Evolutionary conservation across 2,797 vertebrate genomes (phyloP).

Genomic region (Gambusia yucatana): DNA sequence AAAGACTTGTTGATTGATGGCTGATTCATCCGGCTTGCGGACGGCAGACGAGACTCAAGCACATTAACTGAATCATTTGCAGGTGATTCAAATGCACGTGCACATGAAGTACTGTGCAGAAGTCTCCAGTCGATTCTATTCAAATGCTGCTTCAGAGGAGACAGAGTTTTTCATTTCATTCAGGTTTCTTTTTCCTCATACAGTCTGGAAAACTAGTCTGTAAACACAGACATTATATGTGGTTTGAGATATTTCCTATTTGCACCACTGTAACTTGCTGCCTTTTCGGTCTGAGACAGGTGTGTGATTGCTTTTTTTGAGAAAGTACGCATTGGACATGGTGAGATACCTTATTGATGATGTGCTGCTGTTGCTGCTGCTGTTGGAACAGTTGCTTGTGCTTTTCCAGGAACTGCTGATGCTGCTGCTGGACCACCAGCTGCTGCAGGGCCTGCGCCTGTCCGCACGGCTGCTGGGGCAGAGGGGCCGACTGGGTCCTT

Average conservation of each 20-base stretch:
- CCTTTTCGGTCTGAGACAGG: background rate
- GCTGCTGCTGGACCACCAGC: slow-evolving; percentile 98
- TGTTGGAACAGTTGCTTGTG: slow-evolving; percentile 99
- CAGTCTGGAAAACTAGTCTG: background rate
- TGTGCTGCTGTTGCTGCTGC: slow-evolving; percentile 86
- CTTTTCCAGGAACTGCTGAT: slow-evolving; percentile 99
- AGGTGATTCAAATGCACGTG: slow-evolving; percentile 1
- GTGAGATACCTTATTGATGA: slow-evolving; percentile 90
- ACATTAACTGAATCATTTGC: slow-evolving; percentile 35
- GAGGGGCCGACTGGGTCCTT: slow-evolving; percentile 94
- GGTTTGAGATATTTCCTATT: background rate
- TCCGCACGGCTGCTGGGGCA: slow-evolving; percentile 88
- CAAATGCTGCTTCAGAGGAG: background rate
- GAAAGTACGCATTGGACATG: background rate
- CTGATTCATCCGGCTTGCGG: slow-evolving; percentile 51
- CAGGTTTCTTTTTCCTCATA: background rate
- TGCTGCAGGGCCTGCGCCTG: slow-evolving; percentile 92
- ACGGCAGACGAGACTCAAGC: slow-evolving; percentile 42
- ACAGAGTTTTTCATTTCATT: background rate
- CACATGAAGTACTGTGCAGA: background rate
- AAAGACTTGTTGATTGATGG: slow-evolving; percentile 53
- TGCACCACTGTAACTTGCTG: background rate
- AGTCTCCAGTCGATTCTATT: background rate
- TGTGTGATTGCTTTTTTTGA: slow-evolving; percentile 13
- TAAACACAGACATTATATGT: too few species aligned